These are phyloP conservation scores for Hyalella azteca DNA, from an alignment of 2,888 invertebrate species.

Conservation along the genomic window DNA sequence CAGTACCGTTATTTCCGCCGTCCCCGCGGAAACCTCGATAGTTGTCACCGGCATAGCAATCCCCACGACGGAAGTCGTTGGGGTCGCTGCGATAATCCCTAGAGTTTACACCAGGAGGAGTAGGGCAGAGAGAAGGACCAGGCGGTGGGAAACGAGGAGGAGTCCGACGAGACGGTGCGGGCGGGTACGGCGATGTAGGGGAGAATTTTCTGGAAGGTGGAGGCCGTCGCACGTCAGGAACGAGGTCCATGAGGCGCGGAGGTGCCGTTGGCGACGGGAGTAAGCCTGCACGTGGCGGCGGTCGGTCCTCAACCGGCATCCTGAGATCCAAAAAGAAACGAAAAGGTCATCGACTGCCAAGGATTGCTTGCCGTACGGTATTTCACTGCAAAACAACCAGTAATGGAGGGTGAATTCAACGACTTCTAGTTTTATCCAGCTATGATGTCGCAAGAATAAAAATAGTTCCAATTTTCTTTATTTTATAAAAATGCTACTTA, in stretches of 20 bases:
- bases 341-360: too few relatives aligned
- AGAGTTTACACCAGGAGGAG: constrained; percentile 3
- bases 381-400: too few relatives aligned
- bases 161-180: background rate
- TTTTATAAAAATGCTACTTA: too few relatives aligned
- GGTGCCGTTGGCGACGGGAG: constrained; percentile 1
- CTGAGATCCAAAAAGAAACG: too few relatives aligned
- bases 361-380: too few relatives aligned
- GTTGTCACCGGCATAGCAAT: background rate
- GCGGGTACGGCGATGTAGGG: constrained; percentile 16
- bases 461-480: too few relatives aligned
- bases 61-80: background rate
- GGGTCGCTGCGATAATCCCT: constrained; percentile 15
- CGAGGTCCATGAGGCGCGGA: constrained; percentile 23
- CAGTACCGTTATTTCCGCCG: background rate
- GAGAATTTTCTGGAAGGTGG: background rate
- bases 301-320: background rate
- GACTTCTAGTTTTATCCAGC: too few relatives aligned
- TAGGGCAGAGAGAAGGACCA: background rate
- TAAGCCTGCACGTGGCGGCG: constrained; percentile 12
- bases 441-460: too few relatives aligned
- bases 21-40: background rate
- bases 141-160: background rate
- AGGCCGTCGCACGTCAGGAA: background rate
- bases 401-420: too few relatives aligned